phyloP scores from a whole-genome alignment of 2,888 invertebrate genomes.

The Neoitamus cyanurus region DNA sequence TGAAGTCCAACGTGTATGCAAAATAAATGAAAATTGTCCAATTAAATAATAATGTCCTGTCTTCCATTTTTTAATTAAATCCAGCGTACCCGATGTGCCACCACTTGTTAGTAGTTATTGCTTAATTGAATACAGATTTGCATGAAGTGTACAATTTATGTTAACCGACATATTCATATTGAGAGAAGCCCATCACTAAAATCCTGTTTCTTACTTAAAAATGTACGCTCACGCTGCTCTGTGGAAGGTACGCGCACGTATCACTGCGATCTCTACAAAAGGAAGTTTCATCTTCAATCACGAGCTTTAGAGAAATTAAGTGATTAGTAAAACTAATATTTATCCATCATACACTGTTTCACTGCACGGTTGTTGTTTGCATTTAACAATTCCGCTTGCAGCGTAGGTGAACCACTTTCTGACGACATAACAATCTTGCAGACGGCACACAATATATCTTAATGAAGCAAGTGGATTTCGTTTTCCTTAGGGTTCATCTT shows the following conservation, averaged over 20 bases:
- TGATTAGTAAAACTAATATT: constrained; percentile 8
- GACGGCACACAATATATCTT: not conserved
- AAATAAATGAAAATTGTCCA: no score
- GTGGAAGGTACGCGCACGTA: not conserved
- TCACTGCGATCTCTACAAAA: not conserved
- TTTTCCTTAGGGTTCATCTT: not conserved
- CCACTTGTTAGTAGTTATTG: no score
- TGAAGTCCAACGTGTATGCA: no score
- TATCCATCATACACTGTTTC: not conserved
- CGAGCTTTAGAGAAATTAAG: not conserved
- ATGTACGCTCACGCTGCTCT: no score
- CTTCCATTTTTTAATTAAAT: no score
- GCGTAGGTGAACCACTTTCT: not conserved
- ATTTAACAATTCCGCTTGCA: not conserved
- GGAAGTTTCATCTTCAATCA: not conserved
- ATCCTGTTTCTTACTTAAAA: no score
- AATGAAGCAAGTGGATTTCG: constrained; percentile 25
- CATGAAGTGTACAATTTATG: no score
- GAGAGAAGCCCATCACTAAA: no score
- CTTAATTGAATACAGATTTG: no score
- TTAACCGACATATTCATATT: no score
- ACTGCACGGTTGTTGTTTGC: not conserved
- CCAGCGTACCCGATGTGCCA: no score
- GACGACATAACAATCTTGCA: not conserved
- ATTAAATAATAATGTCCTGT: no score